Evolutionary conservation across 35 echinoderm and acorn worm species (phyloP).

Genomic region (Lytechinus pictus): DNA sequence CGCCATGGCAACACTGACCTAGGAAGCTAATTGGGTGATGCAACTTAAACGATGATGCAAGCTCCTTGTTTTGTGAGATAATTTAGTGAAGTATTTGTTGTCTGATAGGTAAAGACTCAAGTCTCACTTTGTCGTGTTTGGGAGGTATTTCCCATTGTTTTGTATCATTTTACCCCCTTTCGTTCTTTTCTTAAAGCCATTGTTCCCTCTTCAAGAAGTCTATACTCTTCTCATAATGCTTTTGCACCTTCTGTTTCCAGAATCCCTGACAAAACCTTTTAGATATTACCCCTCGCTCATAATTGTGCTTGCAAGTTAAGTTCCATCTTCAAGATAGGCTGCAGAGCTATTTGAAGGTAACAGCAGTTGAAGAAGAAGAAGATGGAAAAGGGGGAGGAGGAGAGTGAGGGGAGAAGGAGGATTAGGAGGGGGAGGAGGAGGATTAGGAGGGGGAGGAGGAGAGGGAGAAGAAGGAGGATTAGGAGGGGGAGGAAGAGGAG

Average conservation of each 20-base stretch:
- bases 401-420: no score
- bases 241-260: background rate
- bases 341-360: no score
- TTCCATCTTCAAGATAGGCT: no score
- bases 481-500: no score
- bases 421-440: no score
- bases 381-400: no score
- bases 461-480: no score
- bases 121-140: background rate
- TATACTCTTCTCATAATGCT: background rate
- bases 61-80: background rate
- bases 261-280: no score
- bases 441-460: no score
- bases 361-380: no score
- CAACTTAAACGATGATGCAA: background rate
- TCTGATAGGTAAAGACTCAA: background rate
- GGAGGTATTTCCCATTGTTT: background rate
- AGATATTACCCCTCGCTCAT: no score
- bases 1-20: background rate
- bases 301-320: no score
- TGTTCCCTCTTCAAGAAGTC: background rate
- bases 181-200: background rate
- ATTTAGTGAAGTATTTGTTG: background rate
- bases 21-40: background rate
- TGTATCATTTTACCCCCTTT: background rate